Conservation (phyloP, 2,113 vertebrate genomes). For the Corvus hawaiiensis region DNA sequence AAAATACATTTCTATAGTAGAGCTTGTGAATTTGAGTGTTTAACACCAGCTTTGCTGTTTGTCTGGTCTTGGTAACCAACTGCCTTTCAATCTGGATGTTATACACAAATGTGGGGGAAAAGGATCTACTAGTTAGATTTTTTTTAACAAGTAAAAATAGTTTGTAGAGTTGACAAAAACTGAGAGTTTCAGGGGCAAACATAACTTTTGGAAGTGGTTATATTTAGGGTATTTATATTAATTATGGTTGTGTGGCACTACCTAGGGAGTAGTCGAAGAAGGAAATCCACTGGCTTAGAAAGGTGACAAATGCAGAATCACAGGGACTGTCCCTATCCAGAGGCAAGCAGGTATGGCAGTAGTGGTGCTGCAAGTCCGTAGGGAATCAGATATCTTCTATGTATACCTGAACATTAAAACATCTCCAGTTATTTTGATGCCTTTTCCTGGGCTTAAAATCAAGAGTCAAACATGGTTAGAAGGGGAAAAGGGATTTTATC, state of each 20-base stretch:
- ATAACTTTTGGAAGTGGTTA: background rate
- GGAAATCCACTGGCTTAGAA: background rate
- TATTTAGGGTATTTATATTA: background rate
- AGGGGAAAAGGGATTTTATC: too few species aligned
- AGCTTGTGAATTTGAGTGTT: background rate
- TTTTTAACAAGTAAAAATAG: background rate
- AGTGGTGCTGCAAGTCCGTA: background rate
- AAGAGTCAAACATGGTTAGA: too few species aligned
- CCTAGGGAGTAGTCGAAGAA: background rate
- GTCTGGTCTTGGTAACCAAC: background rate
- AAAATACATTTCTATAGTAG: background rate
- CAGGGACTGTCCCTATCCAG: background rate
- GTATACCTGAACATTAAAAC: background rate
- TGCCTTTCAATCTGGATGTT: background rate
- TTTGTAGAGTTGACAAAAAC: background rate
- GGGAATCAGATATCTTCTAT: background rate
- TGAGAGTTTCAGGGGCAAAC: background rate
- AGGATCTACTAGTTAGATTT: background rate
- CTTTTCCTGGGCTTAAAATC: too few species aligned
- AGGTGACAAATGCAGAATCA: background rate
- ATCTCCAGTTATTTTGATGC: background rate
- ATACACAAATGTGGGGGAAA: background rate
- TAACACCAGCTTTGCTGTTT: background rate
- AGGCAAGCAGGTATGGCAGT: background rate
- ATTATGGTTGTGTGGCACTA: background rate